A percentile compares a stretch with the other conserved stretches of the same genome.
These are phyloP conservation scores for Tipula helvola DNA, from an alignment of 2,888 invertebrate genomes.

Conservation along the genomic window DNA sequence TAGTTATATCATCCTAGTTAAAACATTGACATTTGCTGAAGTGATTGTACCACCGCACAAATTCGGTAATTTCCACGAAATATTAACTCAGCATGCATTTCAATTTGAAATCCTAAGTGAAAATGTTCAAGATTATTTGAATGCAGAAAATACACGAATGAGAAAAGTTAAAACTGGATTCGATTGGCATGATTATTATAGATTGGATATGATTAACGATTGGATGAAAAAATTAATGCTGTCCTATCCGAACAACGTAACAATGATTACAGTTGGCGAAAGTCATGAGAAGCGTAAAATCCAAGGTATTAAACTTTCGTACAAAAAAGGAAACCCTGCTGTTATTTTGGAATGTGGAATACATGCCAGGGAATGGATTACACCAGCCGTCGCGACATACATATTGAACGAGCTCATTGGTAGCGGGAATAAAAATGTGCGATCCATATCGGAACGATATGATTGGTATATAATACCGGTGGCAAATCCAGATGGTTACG, in stretches of 20 bases:
- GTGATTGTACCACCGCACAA: not conserved
- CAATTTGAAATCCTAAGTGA: not conserved
- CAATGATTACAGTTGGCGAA: conserved; percentile 34
- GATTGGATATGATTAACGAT: conserved; percentile 31
- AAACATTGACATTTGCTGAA: not conserved
- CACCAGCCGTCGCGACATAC: conserved; percentile 37
- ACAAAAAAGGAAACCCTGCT: conserved; percentile 24
- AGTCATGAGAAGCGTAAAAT: conserved; percentile 38
- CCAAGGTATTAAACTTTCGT: conserved; percentile 26
- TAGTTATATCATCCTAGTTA: too few relatives aligned
- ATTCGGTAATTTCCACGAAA: not conserved
- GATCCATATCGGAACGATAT: conserved; percentile 36
- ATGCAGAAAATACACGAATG: not conserved
- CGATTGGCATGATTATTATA: conserved; percentile 21
- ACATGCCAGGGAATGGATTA: conserved; percentile 27
- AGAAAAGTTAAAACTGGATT: conserved; percentile 17
- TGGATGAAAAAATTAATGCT: conserved; percentile 38
- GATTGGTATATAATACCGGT: conserved; percentile 57
- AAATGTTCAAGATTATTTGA: not conserved
- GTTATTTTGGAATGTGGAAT: conserved; percentile 28
- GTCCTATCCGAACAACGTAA: conserved; percentile 32
- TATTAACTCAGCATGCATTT: not conserved
- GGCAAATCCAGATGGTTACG: conserved; percentile 27
- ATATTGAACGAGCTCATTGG: conserved; percentile 40
- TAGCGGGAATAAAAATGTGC: conserved; percentile 28